Conservation (phyloP, 2,888 invertebrate species). For the Gerris lacustris region DNA sequence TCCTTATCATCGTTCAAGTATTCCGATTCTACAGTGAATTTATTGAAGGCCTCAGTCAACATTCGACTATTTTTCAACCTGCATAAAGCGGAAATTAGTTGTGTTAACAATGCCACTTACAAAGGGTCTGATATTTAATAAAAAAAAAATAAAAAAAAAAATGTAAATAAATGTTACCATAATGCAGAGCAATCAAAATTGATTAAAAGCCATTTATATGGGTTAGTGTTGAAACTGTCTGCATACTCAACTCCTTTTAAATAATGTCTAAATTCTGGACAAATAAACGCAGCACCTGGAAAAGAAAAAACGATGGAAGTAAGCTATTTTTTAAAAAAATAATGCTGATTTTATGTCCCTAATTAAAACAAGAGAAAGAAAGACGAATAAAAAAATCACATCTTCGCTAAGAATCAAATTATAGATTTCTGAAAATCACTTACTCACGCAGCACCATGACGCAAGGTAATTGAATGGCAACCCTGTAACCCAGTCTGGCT, state of each 20-base stretch:
- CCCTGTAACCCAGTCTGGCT: too few species aligned
- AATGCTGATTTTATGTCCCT: background rate
- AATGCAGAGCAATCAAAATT: constrained; percentile 91
- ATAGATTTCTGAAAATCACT: too few species aligned
- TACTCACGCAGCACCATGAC: too few species aligned
- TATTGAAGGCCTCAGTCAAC: too few species aligned
- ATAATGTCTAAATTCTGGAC: constrained; percentile 75
- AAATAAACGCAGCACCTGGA: constrained; percentile 68
- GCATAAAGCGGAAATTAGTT: too few species aligned
- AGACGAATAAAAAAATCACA: too few species aligned
- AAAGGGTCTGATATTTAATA: background rate
- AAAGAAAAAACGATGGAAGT: background rate
- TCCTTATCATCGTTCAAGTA: too few species aligned
- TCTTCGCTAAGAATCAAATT: too few species aligned
- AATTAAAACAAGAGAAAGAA: background rate
- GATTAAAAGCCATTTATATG: constrained; percentile 89
- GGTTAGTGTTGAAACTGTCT: constrained; percentile 85
- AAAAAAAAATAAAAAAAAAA: constrained; percentile 25
- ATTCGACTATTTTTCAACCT: too few species aligned
- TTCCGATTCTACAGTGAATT: too few species aligned
- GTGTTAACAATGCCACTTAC: too few species aligned
- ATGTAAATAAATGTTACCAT: constrained; percentile 45
- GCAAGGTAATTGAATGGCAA: too few species aligned
- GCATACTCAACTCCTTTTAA: constrained; percentile 66
- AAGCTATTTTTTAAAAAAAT: background rate